Base-by-base conservation (phyloP, 2,113 vertebrate species). In the Platichthys flesus region DNA sequence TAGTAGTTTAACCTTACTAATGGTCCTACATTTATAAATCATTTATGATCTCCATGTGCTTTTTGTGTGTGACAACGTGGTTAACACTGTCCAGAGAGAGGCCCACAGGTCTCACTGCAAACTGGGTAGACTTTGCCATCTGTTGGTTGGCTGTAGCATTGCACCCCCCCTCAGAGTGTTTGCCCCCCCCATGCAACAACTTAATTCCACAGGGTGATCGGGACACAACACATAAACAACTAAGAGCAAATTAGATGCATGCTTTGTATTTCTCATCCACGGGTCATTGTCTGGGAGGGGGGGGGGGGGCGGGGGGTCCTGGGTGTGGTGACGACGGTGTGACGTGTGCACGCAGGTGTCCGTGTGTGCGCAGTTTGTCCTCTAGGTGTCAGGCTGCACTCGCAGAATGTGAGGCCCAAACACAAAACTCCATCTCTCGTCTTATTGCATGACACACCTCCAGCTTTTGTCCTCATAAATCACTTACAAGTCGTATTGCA, bases 321-420 rank as follows among this genome's bases (percentile, higher is more conserved):
- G 76, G 74, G 57, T 65, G 83, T 86, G n/a, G n/a, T 42, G 58
- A 62, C 23, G 24, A 58, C 24, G 15, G 1, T 28, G 15, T 56
- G 56, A 28, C 2, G 5, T 59, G 6, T 52, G 31, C 28, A 47
- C 0, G 3, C 12, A 49, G 8, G 4, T 79, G 83, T 70, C 60
- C 35, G 9, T 79, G 40, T 40, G 9, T 82, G 47, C 64, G 2
- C 28, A 12, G 4, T 68, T 55, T 61, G n/a, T 47, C 83, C 94
- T 88, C 85, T 86, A 92, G 92, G 66, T 85, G 93, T 87, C 93
- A 92, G 83, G 23, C 77, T 83, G 71, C 35, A 64, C 57, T 58
- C 67, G 68, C 28, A 54, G 2, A 26, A 24, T 42, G 54, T 40
- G 73, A 64, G 57, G 20, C 73, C 60, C 55, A n/a, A 59, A 57